Evolutionary conservation across 1,140 invertebrate species (phyloP), one percentile per base, ranked within the genome.

Genomic region (Drosophila littoralis): DNA sequence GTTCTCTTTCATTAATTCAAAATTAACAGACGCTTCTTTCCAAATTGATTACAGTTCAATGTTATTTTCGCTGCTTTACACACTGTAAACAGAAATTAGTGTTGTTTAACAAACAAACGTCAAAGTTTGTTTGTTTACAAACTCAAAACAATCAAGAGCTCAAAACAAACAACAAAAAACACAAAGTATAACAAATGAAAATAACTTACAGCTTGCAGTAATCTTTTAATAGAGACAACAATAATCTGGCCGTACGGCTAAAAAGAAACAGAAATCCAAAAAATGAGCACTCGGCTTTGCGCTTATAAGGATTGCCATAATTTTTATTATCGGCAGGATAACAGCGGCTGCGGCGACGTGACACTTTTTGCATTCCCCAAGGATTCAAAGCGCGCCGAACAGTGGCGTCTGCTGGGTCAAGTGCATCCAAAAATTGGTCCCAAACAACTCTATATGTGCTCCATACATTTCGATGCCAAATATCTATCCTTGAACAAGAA

Each of bases 311-410:
- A 78, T 48, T 91, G 90, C 35, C 67, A 75, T 13, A 90, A 77
- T 45, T 79, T 38, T 33, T 80, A 80, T 40, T 38, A 45, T 15
- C 7, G 63, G 7, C 9, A 54, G 7, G 67, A 71, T n/a, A 60
- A 36, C 4, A 13, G 40, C 12, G 42, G 45, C 1, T 43, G 43
- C 8, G 59, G 57, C 0, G 58, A 70, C 1, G 55, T 75, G 32
- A 81, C 82, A 6, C 12, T 92, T 2, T 92, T 92, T 15, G 12
- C 60, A 9, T 92, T 91, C 51, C 88, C 91, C 1, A 91, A 88
- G 36, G 66, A 92, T 28, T 42, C 60, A 0, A 48, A 72, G 4
- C 67, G 91, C 4, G 75, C 71, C 1, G 40, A 74, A 17, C 38
- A 73, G 17, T 92, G 91, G 91, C 75, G 66, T 13, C 6, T 66